A percentile compares a stretch with the other conserved stretches of the same genome.
phyloP scores from a whole-genome alignment of 2,113 vertebrate species.

The Apaloderma vittatum region DNA sequence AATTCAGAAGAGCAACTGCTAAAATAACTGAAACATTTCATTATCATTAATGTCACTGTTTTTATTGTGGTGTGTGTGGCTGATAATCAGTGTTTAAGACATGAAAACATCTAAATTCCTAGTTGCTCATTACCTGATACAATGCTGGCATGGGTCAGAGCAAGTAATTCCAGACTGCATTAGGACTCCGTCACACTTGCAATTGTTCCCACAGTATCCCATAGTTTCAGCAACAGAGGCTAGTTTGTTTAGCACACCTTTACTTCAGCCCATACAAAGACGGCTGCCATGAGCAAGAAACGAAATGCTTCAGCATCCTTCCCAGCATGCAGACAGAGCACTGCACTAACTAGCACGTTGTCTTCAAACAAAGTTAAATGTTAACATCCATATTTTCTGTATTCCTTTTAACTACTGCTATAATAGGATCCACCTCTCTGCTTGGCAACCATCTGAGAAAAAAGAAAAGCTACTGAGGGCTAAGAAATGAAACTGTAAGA shows the following conservation, averaged over 20 bases:
- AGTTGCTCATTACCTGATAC: not conserved
- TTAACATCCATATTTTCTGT: not conserved
- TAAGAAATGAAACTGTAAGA: not conserved
- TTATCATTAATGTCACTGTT: not conserved
- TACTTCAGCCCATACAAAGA: not conserved
- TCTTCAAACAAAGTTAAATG: not conserved
- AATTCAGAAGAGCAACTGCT: not conserved
- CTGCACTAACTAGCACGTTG: not conserved
- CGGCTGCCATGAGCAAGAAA: not conserved
- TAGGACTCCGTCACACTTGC: not conserved
- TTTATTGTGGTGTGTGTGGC: not conserved
- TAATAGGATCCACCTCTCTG: not conserved
- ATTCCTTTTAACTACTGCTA: not conserved
- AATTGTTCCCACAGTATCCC: not conserved
- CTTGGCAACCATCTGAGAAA: not conserved
- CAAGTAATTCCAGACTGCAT: not conserved
- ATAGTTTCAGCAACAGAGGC: rapidly evolving
- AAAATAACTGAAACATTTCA: not conserved
- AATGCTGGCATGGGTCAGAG: rapidly evolving
- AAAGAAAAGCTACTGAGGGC: not conserved
- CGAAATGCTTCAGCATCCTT: not conserved
- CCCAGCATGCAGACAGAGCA: not conserved
- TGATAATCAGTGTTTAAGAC: not conserved
- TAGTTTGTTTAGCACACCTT: not conserved
- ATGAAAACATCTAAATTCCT: not conserved